Percentiles rank a stretch among this genome's conserved stretches.
Evolutionary conservation across 2,113 vertebrate genomes (phyloP).

Genomic region (Athene cunicularia): DNA sequence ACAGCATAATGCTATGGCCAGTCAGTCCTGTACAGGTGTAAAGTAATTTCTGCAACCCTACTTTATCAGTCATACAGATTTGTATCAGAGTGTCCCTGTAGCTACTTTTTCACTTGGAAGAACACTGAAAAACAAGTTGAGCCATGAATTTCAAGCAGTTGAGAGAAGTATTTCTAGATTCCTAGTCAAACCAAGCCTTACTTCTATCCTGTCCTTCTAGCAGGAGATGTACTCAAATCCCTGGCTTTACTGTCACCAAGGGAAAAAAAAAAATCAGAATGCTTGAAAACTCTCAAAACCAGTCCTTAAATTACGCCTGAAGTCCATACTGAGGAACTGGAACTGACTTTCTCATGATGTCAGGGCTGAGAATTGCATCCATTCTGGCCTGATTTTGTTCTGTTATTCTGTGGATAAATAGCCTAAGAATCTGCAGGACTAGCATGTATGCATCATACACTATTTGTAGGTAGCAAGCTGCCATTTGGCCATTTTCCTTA

Average conservation of each 20-base stretch:
- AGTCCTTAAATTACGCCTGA: not conserved
- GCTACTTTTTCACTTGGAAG: not conserved
- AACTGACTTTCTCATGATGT: not conserved
- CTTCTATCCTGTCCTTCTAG: not conserved
- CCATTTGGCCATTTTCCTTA: not conserved
- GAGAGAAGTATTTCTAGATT: not conserved
- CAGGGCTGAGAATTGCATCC: not conserved
- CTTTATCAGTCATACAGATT: not conserved
- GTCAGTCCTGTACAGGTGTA: not conserved
- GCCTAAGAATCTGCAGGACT: not conserved
- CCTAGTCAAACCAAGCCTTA: not conserved
- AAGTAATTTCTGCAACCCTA: not conserved
- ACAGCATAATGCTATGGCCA: not conserved
- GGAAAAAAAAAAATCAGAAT: not conserved
- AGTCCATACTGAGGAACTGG: not conserved
- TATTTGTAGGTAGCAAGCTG: not conserved
- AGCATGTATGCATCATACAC: not conserved
- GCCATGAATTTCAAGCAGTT: not conserved
- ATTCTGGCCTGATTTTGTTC: not conserved
- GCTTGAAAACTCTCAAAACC: not conserved
- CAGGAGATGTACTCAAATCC: not conserved
- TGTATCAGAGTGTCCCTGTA: not conserved
- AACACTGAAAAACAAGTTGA: not conserved
- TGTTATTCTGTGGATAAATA: not conserved
- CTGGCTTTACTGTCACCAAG: not conserved